Conservation (phyloP, 2,888 invertebrate species). For the Amitus sp. region DNA sequence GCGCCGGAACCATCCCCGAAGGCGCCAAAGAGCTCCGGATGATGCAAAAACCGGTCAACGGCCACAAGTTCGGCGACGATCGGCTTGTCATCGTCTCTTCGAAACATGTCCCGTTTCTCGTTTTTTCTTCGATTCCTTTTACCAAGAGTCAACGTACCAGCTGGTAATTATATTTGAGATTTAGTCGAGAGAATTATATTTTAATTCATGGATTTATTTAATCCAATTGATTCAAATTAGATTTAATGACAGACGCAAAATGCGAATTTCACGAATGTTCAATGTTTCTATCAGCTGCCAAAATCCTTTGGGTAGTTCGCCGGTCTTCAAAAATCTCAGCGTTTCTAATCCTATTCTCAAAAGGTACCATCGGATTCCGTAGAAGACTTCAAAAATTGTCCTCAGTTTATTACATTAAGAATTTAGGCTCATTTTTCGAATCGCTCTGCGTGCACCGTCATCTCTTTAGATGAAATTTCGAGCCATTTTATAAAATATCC, state of each 20-base stretch:
- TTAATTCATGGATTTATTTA: no score
- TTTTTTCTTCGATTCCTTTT: slow-evolving; percentile 90
- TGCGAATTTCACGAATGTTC: slow-evolving; percentile 7
- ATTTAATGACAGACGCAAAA: no score
- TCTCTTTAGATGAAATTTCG: no score
- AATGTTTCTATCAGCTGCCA: slow-evolving; percentile 44
- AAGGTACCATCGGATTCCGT: no score
- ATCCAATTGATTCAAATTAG: no score
- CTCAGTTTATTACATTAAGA: no score
- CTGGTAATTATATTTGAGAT: no score
- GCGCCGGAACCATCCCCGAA: slow-evolving; percentile 59
- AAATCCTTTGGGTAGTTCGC: slow-evolving; percentile 46
- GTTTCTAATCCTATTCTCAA: slow-evolving; percentile 50
- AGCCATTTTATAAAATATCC: no score
- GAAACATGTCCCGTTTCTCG: slow-evolving; percentile 82
- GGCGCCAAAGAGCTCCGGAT: slow-evolving; percentile 64
- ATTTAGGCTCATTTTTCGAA: no score
- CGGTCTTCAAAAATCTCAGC: slow-evolving; percentile 50
- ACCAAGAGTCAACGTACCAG: slow-evolving; percentile 74
- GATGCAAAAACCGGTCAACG: slow-evolving; percentile 69
- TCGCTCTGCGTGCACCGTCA: no score
- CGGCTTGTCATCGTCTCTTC: slow-evolving; percentile 84
- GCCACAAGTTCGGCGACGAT: slow-evolving; percentile 80
- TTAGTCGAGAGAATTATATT: no score
- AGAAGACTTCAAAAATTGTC: no score